These are phyloP conservation scores for Drosophila nr. perissopoda DNA, from an alignment of 2,888 invertebrate genomes.

Conservation along the genomic window DNA sequence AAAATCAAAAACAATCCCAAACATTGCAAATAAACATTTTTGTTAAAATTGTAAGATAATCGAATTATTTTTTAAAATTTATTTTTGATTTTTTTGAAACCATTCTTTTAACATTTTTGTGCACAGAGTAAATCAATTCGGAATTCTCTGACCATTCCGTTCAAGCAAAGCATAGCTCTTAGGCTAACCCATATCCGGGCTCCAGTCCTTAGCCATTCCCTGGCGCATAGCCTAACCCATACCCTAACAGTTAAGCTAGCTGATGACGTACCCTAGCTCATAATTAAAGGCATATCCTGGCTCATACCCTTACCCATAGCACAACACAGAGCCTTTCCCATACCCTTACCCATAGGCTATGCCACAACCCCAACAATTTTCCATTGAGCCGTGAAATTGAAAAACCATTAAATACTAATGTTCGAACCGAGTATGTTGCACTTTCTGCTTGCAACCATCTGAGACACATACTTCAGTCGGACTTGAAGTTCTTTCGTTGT, in stretches of 20 bases:
- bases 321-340: background rate
- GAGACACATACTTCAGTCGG: slow-evolving; percentile 20
- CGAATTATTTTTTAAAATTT: background rate
- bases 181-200: background rate
- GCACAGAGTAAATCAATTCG: slow-evolving; percentile 11
- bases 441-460: slow-evolving; percentile 2
- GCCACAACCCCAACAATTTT: slow-evolving; percentile 1
- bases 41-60: background rate
- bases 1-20: background rate
- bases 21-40: background rate
- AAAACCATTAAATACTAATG: slow-evolving; percentile 60
- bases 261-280: background rate
- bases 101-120: background rate
- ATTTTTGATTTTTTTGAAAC: background rate
- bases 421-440: slow-evolving; percentile 12
- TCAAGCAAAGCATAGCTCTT: background rate
- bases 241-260: background rate
- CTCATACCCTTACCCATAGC: too few species aligned
- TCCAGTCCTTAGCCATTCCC: background rate
- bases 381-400: slow-evolving; percentile 62
- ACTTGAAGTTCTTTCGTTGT: background rate
- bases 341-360: background rate
- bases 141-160: background rate
- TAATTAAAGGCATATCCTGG: background rate
- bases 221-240: background rate